Evolutionary conservation across 2,888 invertebrate genomes (phyloP).

Genomic region (Drosophila cracens): DNA sequence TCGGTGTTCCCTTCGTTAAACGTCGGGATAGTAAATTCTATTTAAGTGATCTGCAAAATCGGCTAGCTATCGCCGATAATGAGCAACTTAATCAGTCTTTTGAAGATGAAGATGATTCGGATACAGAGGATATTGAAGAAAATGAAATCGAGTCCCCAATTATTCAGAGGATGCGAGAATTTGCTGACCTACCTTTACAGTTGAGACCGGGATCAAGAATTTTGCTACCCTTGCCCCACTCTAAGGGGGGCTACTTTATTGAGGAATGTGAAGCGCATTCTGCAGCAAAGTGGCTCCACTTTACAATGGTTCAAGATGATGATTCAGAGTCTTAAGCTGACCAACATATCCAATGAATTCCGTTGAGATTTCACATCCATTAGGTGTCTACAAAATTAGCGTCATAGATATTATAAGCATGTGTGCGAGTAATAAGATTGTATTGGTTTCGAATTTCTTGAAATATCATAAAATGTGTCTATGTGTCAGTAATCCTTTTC

Average conservation of each 20-base stretch:
- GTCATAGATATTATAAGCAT: neutral
- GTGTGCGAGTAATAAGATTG: neutral
- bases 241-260: conserved; percentile 24
- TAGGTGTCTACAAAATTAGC: neutral
- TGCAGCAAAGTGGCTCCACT: conserved; percentile 23
- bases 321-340: conserved; percentile 12
- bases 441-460: neutral
- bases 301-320: conserved; percentile 16
- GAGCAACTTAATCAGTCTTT: neutral
- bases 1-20: neutral
- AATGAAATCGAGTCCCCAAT: neutral
- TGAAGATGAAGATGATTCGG: neutral
- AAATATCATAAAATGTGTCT: neutral
- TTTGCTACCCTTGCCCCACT: conserved; percentile 40
- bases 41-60: conserved; percentile 22
- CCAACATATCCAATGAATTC: neutral
- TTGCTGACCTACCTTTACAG: conserved; percentile 25
- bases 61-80: neutral
- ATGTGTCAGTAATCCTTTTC: neutral
- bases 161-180: conserved; percentile 6
- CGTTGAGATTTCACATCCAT: neutral
- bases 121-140: neutral
- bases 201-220: conserved; percentile 31
- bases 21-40: conserved; percentile 15
- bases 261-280: conserved; percentile 10